These are phyloP conservation scores for Meriones unguiculatus DNA, from an alignment of 2,113 vertebrate genomes.

Conservation along the genomic window DNA sequence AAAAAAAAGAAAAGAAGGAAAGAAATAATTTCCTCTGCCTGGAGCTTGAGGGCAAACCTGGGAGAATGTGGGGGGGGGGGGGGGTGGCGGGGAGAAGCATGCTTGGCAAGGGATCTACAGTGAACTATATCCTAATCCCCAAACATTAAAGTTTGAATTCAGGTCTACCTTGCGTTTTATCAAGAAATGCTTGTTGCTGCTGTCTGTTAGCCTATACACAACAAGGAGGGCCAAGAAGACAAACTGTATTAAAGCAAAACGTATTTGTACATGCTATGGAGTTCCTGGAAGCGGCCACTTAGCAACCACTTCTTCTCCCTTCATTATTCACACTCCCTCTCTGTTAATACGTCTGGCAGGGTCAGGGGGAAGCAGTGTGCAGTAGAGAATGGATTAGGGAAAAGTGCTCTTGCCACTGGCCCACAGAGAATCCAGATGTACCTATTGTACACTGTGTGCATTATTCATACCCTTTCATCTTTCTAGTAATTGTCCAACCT, in stretches of 20 bases:
- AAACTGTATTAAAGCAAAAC: background rate
- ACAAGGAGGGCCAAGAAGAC: background rate
- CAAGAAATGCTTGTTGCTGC: background rate
- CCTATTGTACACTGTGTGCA: background rate
- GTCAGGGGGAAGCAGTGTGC: background rate
- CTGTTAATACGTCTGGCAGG: background rate
- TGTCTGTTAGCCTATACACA: background rate
- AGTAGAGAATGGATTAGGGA: background rate
- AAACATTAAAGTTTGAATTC: background rate
- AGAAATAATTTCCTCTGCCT: background rate
- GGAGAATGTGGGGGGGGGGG: no score
- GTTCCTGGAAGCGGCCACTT: background rate
- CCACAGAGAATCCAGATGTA: background rate
- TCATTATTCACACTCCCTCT: background rate
- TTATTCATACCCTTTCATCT: constrained; percentile 34
- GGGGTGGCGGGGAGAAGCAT: background rate
- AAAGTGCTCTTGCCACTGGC: background rate
- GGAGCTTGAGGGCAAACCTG: background rate
- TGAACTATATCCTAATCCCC: background rate
- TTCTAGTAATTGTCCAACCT: constrained; percentile 46
- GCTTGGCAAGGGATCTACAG: background rate
- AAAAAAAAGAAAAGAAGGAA: background rate
- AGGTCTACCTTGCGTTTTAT: background rate
- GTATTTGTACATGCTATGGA: background rate
- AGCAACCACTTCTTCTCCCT: background rate